Evolutionary conservation across 2,113 vertebrate genomes (phyloP).

Genomic region (Pavo muticus): DNA sequence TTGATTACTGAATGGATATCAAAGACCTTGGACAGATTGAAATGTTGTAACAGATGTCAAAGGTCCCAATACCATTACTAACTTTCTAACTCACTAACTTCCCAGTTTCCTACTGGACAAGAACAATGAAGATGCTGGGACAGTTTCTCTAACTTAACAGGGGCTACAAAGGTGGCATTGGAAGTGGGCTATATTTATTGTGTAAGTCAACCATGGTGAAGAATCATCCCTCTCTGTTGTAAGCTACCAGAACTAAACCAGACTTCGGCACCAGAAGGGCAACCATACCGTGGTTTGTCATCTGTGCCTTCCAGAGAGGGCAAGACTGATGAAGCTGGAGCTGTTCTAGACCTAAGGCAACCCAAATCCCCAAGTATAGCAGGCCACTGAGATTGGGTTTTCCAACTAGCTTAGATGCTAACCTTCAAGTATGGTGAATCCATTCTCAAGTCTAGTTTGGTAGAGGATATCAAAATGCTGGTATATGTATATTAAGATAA

Average conservation of each 20-base stretch:
- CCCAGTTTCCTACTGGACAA: not conserved
- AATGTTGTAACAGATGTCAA: not conserved
- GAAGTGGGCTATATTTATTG: fast-evolving
- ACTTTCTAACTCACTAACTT: not conserved
- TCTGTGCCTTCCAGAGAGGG: not conserved
- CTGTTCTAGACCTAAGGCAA: not conserved
- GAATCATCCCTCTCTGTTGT: not conserved
- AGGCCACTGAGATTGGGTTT: not conserved
- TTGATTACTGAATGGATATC: not conserved
- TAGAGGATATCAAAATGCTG: not conserved
- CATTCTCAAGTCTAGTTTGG: not conserved
- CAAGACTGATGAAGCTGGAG: not conserved
- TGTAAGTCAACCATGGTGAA: not conserved
- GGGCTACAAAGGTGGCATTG: not conserved
- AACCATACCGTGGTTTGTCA: not conserved
- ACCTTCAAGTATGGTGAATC: not conserved
- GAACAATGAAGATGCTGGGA: not conserved
- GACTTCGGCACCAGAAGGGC: not conserved
- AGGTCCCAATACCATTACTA: not conserved
- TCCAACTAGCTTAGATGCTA: not conserved
- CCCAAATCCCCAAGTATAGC: not conserved
- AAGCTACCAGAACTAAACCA: not conserved
- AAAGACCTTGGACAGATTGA: not conserved
- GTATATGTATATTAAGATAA: not conserved
- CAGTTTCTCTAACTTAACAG: not conserved